Conservation (phyloP, 2,888 invertebrate genomes). For the Watsonalla cultraria region DNA sequence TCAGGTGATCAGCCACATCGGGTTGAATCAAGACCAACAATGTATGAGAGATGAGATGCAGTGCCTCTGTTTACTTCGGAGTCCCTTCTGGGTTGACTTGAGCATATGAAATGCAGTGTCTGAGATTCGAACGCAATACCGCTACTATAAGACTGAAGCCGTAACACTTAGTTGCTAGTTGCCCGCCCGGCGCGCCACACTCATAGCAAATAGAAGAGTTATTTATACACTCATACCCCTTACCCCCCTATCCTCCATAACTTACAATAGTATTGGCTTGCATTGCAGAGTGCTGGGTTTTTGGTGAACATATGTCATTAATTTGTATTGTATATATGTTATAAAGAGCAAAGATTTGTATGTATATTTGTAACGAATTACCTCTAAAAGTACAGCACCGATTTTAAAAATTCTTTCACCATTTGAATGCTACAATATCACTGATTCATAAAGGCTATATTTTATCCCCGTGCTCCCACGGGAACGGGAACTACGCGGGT, state of each 20-base stretch:
- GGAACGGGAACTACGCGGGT: too few relatives aligned
- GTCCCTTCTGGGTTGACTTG: too few relatives aligned
- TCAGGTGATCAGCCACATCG: too few relatives aligned
- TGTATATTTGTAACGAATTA: background rate
- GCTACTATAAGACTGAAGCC: conserved; percentile 63
- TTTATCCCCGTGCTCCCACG: background rate
- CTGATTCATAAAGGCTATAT: background rate
- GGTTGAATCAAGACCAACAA: too few relatives aligned
- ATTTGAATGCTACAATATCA: too few relatives aligned
- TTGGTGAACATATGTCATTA: conserved; percentile 4
- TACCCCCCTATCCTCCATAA: conserved; percentile 63
- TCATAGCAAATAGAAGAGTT: conserved; percentile 46
- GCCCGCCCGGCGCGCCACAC: conserved; percentile 47
- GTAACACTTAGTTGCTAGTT: conserved; percentile 37
- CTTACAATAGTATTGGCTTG: conserved; percentile 58
- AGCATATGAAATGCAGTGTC: too few relatives aligned
- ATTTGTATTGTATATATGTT: too few relatives aligned
- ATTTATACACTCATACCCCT: conserved; percentile 61
- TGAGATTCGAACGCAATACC: background rate
- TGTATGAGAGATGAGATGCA: too few relatives aligned
- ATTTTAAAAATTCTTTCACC: too few relatives aligned
- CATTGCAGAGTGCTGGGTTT: conserved; percentile 48
- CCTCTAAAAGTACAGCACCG: too few relatives aligned
- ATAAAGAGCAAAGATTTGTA: too few relatives aligned
- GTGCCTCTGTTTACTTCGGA: too few relatives aligned